A percentile compares a stretch with the other conserved stretches of the same genome.
These are phyloP conservation scores for Neopelma chrysocephalum DNA, from an alignment of 2,797 vertebrate genomes.

Conservation along the genomic window DNA sequence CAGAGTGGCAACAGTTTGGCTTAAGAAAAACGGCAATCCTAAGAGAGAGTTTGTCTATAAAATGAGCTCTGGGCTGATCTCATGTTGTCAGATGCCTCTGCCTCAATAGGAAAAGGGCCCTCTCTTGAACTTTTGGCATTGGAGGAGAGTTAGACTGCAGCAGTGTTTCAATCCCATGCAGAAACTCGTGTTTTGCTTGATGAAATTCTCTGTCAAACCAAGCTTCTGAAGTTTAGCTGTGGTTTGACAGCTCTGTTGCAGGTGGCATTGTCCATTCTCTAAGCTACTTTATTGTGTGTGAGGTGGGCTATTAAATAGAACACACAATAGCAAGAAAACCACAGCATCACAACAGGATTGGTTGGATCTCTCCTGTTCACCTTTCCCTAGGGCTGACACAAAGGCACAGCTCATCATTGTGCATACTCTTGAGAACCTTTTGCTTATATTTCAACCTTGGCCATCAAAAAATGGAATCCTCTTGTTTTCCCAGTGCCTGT, in stretches of 20 bases:
- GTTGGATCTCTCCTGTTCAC: not conserved
- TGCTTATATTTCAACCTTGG: constrained; percentile 17
- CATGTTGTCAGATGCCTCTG: not conserved
- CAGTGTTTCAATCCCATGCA: not conserved
- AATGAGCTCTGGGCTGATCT: not conserved
- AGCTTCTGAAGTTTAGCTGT: not conserved
- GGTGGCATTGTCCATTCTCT: not conserved
- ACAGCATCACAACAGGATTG: not conserved
- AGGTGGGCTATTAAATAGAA: not conserved
- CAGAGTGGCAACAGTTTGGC: not conserved
- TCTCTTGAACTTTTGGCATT: not conserved
- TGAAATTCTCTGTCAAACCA: not conserved
- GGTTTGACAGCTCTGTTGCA: not conserved
- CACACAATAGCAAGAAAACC: not conserved
- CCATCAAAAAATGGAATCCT: not conserved
- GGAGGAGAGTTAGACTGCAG: not conserved
- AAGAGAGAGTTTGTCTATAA: not conserved
- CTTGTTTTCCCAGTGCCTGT: not conserved
- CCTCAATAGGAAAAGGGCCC: not conserved
- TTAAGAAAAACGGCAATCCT: not conserved
- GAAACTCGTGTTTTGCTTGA: not conserved
- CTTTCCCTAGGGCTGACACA: not conserved
- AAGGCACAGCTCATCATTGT: not conserved
- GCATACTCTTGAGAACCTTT: not conserved
- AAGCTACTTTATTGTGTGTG: not conserved